Evolutionary conservation across 2,888 invertebrate genomes (phyloP).

Genomic region (Ectobius pallidus): DNA sequence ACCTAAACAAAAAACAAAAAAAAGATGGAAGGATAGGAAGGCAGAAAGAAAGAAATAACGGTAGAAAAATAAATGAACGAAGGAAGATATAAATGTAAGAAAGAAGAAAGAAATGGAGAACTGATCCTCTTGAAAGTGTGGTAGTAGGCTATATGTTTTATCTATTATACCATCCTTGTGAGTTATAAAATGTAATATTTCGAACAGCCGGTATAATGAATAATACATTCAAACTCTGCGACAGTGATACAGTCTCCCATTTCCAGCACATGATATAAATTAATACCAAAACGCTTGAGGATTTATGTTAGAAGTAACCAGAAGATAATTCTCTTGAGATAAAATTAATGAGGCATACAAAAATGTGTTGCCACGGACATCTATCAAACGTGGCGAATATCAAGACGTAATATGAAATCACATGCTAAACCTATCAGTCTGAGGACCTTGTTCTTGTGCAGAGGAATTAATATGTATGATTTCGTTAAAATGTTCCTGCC

Average conservation of each 20-base stretch:
- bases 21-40: too few relatives aligned
- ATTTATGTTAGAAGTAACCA: neutral
- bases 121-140: too few relatives aligned
- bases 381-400: neutral
- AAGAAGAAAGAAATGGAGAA: too few relatives aligned
- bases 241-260: neutral
- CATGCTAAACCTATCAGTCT: neutral
- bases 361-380: neutral
- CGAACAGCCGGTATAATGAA: neutral
- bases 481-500: neutral
- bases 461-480: constrained; percentile 6
- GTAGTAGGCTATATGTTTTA: too few relatives aligned
- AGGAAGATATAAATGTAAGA: too few relatives aligned
- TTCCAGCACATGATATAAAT: neutral
- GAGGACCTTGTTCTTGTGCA: neutral
- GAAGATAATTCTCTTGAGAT: neutral
- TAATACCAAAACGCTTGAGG: neutral
- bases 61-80: too few relatives aligned
- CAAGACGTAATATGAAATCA: neutral
- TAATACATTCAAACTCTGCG: neutral
- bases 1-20: too few relatives aligned
- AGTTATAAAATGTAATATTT: too few relatives aligned
- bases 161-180: too few relatives aligned
- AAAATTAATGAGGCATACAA: neutral
- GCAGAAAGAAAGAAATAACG: too few relatives aligned